Base-by-base conservation (phyloP, 2,888 invertebrate species). In the Sarcophaga carnaria region DNA sequence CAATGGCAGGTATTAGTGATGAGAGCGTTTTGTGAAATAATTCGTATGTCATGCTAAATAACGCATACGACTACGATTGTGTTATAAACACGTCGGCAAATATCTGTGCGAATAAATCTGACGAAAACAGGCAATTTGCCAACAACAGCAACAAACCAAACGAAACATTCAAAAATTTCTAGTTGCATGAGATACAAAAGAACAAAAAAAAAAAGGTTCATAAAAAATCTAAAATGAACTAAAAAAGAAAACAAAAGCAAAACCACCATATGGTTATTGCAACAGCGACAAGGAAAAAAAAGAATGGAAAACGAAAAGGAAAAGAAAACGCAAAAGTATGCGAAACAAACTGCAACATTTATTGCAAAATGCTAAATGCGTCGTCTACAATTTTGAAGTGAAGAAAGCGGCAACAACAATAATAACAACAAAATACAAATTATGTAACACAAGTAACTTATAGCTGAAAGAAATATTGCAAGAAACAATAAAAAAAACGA, bases 11-110 rank as follows among this genome's bases (percentile, higher is more conserved):
- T 37, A 37, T 37, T 37, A 37, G 37, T 37, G 37, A 37, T 37
- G 37, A 37, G 37, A 37, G 37, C 37, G 37, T 37, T 37, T 37
- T 37, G 37, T 10, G 8, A 10, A 80, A 76, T 54, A 80, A 59
- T 63, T 69, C 14, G 11, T 67, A 63, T 70, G 79, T 63, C 2
- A 2, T 71, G 76, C 80, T 74, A 63, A 78, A 69, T 86, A 86
- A 86, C 80, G 86, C 87, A 84, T 83, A 75, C 88, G 77, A 37
- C 37, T 37, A 37, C 37, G 37, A 88, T 69, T 88, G 85, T 83
- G 87, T 85, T 85, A 83, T 85, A 87, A 87, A 88, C 88, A 88
- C 88, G 88, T 86, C 80, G 76, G 72, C 80, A 86, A 80, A 83
- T 80, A 85, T 82, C 83, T 87, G 80, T 78, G 83, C 54, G 83